These are phyloP conservation scores for Tromatobia lineatoria DNA, from an alignment of 2,888 invertebrate species.

Conservation along the genomic window DNA sequence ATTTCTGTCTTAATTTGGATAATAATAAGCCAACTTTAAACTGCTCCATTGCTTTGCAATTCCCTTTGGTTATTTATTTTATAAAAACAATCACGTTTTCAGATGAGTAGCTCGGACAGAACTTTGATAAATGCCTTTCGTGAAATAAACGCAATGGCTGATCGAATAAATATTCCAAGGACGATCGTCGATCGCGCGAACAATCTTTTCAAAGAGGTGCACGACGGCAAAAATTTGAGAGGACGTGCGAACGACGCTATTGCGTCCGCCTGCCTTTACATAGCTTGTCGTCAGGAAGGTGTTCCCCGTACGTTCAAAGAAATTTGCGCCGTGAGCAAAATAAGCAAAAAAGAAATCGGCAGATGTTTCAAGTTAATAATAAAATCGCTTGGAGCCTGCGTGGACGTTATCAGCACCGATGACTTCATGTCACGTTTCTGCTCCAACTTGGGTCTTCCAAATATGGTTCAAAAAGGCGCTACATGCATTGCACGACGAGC, in stretches of 20 bases:
- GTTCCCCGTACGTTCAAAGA: conserved; percentile 99
- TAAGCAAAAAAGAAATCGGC: conserved; percentile 99
- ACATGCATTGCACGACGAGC: conserved; percentile 98
- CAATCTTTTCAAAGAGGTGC: conserved; percentile 98
- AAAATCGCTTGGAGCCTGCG: conserved; percentile 98
- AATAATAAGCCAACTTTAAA: too few relatives aligned
- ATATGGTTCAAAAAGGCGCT: conserved; percentile 96
- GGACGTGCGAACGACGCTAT: conserved; percentile 99
- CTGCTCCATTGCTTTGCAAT: too few relatives aligned
- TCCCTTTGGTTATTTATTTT: too few relatives aligned
- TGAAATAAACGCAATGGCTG: conserved; percentile 99
- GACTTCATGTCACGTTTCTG: conserved; percentile 99
- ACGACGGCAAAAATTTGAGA: conserved; percentile 97
- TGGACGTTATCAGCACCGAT: conserved; percentile 98
- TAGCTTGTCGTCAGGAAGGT: conserved; percentile 99
- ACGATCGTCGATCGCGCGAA: conserved; percentile 99
- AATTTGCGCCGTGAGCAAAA: conserved; percentile 99
- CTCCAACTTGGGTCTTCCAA: conserved; percentile 96
- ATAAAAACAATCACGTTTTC: conserved; percentile 84
- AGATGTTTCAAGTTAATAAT: conserved; percentile 98
- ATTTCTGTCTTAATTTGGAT: too few relatives aligned
- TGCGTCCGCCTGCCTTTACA: conserved; percentile 99
- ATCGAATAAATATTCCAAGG: conserved; percentile 98
- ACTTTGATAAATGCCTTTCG: conserved; percentile 98
- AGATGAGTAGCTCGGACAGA: conserved; percentile 98